Base-by-base conservation (phyloP, 2,113 vertebrate species). In the Microtus montanus region DNA sequence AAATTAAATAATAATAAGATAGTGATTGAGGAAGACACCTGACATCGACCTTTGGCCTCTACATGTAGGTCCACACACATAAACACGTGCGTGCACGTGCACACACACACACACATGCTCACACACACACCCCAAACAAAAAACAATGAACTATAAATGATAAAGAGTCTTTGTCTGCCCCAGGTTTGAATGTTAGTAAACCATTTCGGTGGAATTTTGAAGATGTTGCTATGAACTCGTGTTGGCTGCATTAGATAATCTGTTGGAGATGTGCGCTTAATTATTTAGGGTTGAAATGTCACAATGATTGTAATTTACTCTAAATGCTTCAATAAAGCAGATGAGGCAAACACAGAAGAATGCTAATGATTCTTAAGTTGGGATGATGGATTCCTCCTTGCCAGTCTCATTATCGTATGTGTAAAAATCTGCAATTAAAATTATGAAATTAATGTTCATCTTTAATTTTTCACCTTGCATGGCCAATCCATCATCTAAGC, bases 301-400 rank as follows among this genome's bases (percentile, higher is more conserved):
- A 41, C 8, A 5, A 87, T 94, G 96, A 84, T 86, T 83, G 20
- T 83, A 63, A 95, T 85, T 96, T 94, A 87, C 68, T 95, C 87
- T 93, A 92, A 95, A 92, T 80, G 41, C 44, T 93, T 93, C 75
- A 71, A n/a, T 85, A 96, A 90, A 96, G 84, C 80, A 97, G 90
- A 94, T 85, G 84, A 94, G 84, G 44, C 92, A 96, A 93, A 90
- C 41, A 90, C 15, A 49, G 52, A 63, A 91, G 89, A 87, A 92
- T 84, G 89, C 58, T 94, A 90, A 91, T 83, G 63, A 74, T 38
- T 33, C 3, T 41, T 75, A 86, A 86, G 35, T 68, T 52, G 54
- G 54, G 54, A 44, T 79, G 85, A 84, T 75, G 41, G 47, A 90
- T 93, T 71, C 90, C 87, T 86, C 89, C 77, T 68, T 11, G 66